A percentile compares a stretch with the other conserved stretches of the same genome.
Evolutionary conservation across 2,113 vertebrate genomes (phyloP).

Genomic region (Rhabdomys dilectus): DNA sequence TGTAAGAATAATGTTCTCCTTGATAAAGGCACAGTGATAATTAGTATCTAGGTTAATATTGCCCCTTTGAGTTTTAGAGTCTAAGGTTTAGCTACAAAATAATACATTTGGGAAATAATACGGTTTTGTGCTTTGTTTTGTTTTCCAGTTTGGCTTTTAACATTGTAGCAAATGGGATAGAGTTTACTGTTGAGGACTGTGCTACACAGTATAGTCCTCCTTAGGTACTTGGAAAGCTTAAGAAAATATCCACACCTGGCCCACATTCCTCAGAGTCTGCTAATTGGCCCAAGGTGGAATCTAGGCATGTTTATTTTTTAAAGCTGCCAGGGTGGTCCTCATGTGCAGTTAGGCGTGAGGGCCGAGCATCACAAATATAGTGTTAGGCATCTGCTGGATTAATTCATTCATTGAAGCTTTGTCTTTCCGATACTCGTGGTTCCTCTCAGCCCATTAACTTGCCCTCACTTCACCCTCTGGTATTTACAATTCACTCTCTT

Average conservation of each 20-base stretch:
- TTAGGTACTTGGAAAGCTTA: not conserved
- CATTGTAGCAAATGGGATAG: not conserved
- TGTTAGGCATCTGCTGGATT: slow-evolving; percentile 58
- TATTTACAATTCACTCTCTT: slow-evolving; percentile 61
- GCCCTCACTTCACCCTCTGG: slow-evolving; percentile 63
- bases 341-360: not conserved
- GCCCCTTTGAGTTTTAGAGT: slow-evolving; percentile 50
- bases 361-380: slow-evolving; percentile 2
- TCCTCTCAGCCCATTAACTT: slow-evolving; percentile 64
- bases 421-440: slow-evolving; percentile 52
- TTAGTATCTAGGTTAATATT: slow-evolving; percentile 30
- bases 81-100: slow-evolving; percentile 44
- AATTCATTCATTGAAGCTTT: slow-evolving; percentile 70
- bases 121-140: not conserved
- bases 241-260: not conserved
- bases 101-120: slow-evolving; percentile 49
- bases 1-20: slow-evolving; percentile 35
- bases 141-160: slow-evolving; percentile 51
- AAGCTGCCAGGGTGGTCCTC: slow-evolving; percentile 5
- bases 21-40: slow-evolving; percentile 50
- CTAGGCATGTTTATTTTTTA: slow-evolving; percentile 40
- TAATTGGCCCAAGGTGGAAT: slow-evolving; percentile 43
- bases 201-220: not conserved
- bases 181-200: not conserved
- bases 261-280: not conserved